Percentiles rank a stretch among this genome's conserved stretches.
phyloP scores from a whole-genome alignment of 2,888 invertebrate species.

The Orchestes rusci region DNA sequence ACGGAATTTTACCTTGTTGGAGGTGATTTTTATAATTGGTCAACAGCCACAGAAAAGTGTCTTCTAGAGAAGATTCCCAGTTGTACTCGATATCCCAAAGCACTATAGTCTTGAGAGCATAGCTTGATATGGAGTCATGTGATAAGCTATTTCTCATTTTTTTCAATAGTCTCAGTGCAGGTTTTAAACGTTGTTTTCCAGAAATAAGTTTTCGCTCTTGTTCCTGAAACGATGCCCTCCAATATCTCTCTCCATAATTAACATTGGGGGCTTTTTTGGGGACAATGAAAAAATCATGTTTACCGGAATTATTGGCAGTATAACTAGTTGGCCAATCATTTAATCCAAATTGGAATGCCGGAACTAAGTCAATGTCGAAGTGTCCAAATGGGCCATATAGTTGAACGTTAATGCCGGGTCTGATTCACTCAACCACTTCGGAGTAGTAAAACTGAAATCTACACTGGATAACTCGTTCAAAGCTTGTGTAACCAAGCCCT shows the following conservation, averaged over 20 bases:
- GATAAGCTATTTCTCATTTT: constrained; percentile 14
- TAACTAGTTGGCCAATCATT: constrained; percentile 10
- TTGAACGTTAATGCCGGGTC: constrained; percentile 15
- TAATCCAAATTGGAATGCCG: constrained; percentile 18
- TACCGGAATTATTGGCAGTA: constrained; percentile 1
- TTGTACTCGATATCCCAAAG: constrained; percentile 8
- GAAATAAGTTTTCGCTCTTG: constrained; percentile 13
- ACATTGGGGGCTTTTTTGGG: constrained; percentile 11
- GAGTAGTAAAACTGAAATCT: background rate
- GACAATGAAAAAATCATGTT: constrained; percentile 11
- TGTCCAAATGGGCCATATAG: constrained; percentile 1
- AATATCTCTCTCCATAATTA: constrained; percentile 8
- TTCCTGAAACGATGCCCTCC: constrained; percentile 17
- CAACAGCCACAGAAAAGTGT: constrained; percentile 43
- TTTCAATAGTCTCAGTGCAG: constrained; percentile 13
- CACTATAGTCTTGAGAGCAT: constrained; percentile 14
- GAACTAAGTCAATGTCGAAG: constrained; percentile 14
- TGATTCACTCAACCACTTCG: constrained; percentile 3
- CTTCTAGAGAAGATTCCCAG: constrained; percentile 2
- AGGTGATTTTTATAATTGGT: constrained; percentile 40
- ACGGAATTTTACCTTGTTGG: constrained; percentile 37
- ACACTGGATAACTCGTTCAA: background rate
- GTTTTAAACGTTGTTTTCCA: constrained; percentile 13
- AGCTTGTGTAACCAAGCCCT: constrained; percentile 6
- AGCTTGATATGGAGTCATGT: constrained; percentile 9